phyloP scores from a whole-genome alignment of 2,888 invertebrate genomes.

The Rhingia campestris region DNA sequence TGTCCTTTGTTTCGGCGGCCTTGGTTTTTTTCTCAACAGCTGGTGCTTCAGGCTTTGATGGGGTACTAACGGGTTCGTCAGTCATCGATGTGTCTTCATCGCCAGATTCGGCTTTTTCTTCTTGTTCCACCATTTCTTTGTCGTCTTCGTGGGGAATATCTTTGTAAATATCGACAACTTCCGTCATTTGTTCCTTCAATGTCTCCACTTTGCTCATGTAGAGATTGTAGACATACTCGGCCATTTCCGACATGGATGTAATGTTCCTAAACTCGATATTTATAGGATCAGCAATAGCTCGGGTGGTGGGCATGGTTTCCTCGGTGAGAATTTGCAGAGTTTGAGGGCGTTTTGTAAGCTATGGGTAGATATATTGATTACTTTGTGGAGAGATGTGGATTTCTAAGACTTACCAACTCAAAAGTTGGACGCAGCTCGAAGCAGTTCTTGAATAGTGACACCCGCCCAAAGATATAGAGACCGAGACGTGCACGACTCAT shows the following conservation, averaged over 20 bases:
- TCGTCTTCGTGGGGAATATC: slow-evolving; percentile 82
- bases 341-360: slow-evolving; percentile 92
- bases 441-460: slow-evolving; percentile 96
- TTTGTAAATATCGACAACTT: slow-evolving; percentile 76
- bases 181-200: slow-evolving; percentile 83
- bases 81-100: slow-evolving; percentile 64
- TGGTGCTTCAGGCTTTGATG: slow-evolving; percentile 53
- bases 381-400: not conserved
- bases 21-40: slow-evolving; percentile 38
- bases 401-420: slow-evolving; percentile 86
- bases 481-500: slow-evolving; percentile 98
- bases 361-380: slow-evolving; percentile 69
- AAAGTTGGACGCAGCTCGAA: slow-evolving; percentile 98
- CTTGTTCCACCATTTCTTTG: not conserved
- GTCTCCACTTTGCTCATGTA: slow-evolving; percentile 90
- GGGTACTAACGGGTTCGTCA: slow-evolving; percentile 5
- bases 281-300: slow-evolving; percentile 83
- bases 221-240: slow-evolving; percentile 95
- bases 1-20: slow-evolving; percentile 45
- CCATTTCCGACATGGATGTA: slow-evolving; percentile 93
- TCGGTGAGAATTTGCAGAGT: slow-evolving; percentile 90
- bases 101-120: not conserved
- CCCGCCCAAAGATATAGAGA: slow-evolving; percentile 96
- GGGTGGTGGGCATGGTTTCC: slow-evolving; percentile 90
- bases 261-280: slow-evolving; percentile 79